A percentile compares a stretch with the other conserved stretches of the same genome.
These are phyloP conservation scores for Luperina testacea DNA, from an alignment of 2,888 invertebrate species.

Conservation along the genomic window DNA sequence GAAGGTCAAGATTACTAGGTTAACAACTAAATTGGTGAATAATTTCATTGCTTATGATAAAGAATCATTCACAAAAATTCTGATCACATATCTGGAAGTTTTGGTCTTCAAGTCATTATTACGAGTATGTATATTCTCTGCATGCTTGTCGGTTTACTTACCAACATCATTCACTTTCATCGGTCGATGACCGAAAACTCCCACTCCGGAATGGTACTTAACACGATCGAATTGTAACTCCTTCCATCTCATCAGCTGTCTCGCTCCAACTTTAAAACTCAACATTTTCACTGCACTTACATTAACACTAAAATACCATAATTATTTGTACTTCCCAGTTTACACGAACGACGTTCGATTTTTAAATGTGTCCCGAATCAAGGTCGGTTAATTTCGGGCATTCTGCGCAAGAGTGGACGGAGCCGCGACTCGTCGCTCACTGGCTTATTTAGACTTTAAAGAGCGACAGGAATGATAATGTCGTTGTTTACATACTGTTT, in stretches of 20 bases:
- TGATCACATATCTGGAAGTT: neutral
- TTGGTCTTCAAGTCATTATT: neutral
- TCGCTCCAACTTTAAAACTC: conserved; percentile 77
- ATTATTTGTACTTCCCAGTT: conserved; percentile 28
- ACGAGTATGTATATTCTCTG: neutral
- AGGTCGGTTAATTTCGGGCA: conserved; percentile 74
- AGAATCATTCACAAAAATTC: neutral
- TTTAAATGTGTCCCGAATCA: conserved; percentile 63
- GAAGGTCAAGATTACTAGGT: conserved; percentile 51
- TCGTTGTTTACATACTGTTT: conserved; percentile 60
- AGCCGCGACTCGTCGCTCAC: conserved; percentile 69
- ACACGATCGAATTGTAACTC: conserved; percentile 71
- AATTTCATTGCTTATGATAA: neutral
- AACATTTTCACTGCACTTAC: conserved; percentile 76
- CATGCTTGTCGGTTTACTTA: conserved; percentile 68
- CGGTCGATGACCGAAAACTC: conserved; percentile 91
- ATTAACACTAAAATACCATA: conserved; percentile 64
- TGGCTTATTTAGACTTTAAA: conserved; percentile 68
- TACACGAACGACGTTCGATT: conserved; percentile 23
- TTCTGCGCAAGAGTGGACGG: conserved; percentile 79
- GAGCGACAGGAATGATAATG: conserved; percentile 61
- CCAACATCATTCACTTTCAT: conserved; percentile 79
- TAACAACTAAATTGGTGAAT: conserved; percentile 11
- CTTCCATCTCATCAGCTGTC: conserved; percentile 77
- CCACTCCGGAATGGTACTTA: conserved; percentile 89